Percentiles rank a stretch among this genome's conserved stretches.
phyloP scores from a whole-genome alignment of 2,888 invertebrate genomes.

The Heliconius ismenius region DNA sequence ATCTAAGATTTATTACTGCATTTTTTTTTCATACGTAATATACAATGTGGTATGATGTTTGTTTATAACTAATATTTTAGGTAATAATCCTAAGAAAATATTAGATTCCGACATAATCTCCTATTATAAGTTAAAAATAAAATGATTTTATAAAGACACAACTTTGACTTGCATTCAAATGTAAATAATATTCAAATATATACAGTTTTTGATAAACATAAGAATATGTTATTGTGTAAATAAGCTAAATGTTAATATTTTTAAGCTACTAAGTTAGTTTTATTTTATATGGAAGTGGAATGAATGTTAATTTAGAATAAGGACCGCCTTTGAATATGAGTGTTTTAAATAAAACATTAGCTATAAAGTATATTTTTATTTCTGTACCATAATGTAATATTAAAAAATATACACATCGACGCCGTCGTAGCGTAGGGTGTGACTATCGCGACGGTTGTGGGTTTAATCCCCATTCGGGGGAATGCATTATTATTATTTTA shows the following conservation, averaged over 20 bases:
- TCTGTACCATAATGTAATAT: background rate
- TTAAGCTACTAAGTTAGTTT: constrained; percentile 22
- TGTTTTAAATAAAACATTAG: constrained; percentile 38
- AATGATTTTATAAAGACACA: background rate
- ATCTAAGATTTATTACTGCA: background rate
- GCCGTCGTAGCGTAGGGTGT: too few relatives aligned
- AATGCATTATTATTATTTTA: too few relatives aligned
- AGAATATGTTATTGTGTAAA: constrained; percentile 36
- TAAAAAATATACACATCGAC: background rate
- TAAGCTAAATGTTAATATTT: constrained; percentile 35
- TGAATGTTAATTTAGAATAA: constrained; percentile 37
- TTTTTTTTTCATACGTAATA: background rate
- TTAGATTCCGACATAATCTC: background rate
- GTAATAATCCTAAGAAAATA: constrained; percentile 17
- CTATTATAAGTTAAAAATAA: background rate
- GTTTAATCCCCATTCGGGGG: too few relatives aligned
- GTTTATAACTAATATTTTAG: constrained; percentile 16
- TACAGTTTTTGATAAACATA: constrained; percentile 28
- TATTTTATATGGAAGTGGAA: constrained; percentile 24
- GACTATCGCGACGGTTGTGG: too few relatives aligned
- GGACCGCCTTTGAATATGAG: constrained; percentile 41
- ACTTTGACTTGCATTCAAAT: constrained; percentile 27
- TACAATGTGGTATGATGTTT: constrained; percentile 3
- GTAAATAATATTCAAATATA: constrained; percentile 36
- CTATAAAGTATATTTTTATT: background rate